Base-by-base conservation (phyloP, 2,888 invertebrate species). In the Plebejus melissa region DNA sequence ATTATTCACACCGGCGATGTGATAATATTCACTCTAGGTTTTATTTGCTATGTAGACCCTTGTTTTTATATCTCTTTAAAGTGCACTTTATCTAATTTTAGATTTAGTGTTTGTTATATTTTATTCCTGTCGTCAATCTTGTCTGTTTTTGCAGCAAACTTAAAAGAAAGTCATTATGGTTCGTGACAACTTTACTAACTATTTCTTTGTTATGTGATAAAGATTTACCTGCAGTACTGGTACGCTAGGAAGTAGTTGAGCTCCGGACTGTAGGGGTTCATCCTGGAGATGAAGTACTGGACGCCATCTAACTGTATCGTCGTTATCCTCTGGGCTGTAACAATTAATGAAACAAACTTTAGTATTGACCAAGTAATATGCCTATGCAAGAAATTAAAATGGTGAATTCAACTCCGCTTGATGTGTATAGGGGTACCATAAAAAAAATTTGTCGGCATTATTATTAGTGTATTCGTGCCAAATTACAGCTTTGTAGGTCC, bases 211-310 rank as follows among this genome's bases (percentile, higher is more conserved):
- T 9, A 28, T 13, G n/a, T 11, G 22, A 32, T n/a, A 32, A 16
- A 54, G 4, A 70, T 65, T 85, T 86, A 94, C 94, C 94, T 96
- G 90, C 97, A 97, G 86, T 97, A 97, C 85, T 97, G 97, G 90
- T 97, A 97, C 74, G 97, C 97, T 84, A 97, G 94, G 94, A 97
- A 97, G 87, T 97, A 97, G 90, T 97, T 97, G 79, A 97, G 94
- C 88, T 97, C 97, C 46, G 97, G 97, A 79, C 97, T 97, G 89
- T 97, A 97, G 13, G 97, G 97, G 89, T 97, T 97, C 97, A 97
- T 97, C 85, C 97, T 94, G 83, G 97, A 97, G 80, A 97, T 96
- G 87, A 97, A 97, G 87, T 97, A 97, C 86, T 97, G 97, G 77
- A 97, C 96, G 78, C 97, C 97, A 91, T 97, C 97, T 83, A 97